Conservation (phyloP, 1,140 invertebrate genomes). For the Diachasmimorpha longicaudata region DNA sequence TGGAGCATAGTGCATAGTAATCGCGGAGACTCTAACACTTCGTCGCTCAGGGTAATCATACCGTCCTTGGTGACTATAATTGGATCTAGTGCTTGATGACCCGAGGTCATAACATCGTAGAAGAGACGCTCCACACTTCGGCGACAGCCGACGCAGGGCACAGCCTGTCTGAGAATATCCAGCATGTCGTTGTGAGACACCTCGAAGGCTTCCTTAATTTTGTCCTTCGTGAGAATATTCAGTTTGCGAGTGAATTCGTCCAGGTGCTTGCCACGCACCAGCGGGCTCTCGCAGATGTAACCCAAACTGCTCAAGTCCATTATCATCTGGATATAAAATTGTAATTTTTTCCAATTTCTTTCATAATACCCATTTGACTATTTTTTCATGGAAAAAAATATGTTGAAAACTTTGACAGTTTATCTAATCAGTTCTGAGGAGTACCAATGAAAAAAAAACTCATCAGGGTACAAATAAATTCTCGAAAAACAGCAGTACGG, state of each 20-base stretch:
- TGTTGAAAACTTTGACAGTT: no score
- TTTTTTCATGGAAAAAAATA: no score
- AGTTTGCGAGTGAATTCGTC: slow-evolving; percentile 85
- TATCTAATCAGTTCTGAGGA: no score
- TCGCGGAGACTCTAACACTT: slow-evolving; percentile 77
- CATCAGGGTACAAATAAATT: no score
- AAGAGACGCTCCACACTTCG: slow-evolving; percentile 88
- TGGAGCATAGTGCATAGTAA: slow-evolving; percentile 82
- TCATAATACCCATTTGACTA: background rate
- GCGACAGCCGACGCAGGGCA: slow-evolving; percentile 91
- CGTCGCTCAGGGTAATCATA: slow-evolving; percentile 77
- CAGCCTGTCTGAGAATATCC: slow-evolving; percentile 82
- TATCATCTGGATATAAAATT: slow-evolving; percentile 74
- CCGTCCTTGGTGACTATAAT: slow-evolving; percentile 74
- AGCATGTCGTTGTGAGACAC: slow-evolving; percentile 84
- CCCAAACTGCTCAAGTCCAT: slow-evolving; percentile 87
- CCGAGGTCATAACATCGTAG: slow-evolving; percentile 79
- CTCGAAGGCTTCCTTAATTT: slow-evolving; percentile 80
- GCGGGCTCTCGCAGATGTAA: slow-evolving; percentile 77
- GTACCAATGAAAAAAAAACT: no score
- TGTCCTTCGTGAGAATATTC: slow-evolving; percentile 76
- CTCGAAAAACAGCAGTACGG: no score
- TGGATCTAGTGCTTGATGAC: slow-evolving; percentile 84
- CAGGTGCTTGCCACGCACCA: slow-evolving; percentile 78
- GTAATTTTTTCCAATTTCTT: slow-evolving; percentile 17